A percentile compares a stretch with the other conserved stretches of the same genome.
Evolutionary conservation across 2,888 invertebrate genomes (phyloP).

Genomic region (Epistrophe grossulariae): DNA sequence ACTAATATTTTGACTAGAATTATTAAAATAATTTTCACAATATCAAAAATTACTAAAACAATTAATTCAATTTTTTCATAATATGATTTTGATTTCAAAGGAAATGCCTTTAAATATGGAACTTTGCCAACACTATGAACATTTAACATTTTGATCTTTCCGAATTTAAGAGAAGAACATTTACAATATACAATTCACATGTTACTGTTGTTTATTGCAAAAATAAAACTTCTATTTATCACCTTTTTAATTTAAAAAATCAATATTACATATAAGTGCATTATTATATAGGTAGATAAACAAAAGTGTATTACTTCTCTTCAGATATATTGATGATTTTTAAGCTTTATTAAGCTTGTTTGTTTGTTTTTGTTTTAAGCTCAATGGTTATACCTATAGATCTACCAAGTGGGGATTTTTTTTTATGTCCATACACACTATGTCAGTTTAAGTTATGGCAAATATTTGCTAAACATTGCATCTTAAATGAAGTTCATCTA

Average conservation of each 20-base stretch:
- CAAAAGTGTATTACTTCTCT: neutral
- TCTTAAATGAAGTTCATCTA: too few species aligned
- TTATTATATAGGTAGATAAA: neutral
- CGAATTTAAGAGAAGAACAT: neutral
- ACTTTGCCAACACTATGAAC: slow-evolving; percentile 72
- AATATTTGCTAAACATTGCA: neutral
- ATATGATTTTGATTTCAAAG: slow-evolving; percentile 31
- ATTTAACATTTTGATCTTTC: slow-evolving; percentile 62
- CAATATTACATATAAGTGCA: neutral
- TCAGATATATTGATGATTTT: neutral
- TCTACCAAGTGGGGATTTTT: neutral
- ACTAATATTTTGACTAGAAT: slow-evolving; percentile 20
- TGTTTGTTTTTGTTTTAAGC: neutral
- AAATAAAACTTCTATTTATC: slow-evolving; percentile 45
- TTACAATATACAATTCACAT: slow-evolving; percentile 19
- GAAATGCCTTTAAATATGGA: slow-evolving; percentile 58
- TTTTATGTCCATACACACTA: neutral
- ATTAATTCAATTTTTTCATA: slow-evolving; percentile 28
- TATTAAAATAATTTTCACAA: slow-evolving; percentile 45
- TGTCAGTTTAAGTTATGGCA: neutral
- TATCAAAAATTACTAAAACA: slow-evolving; percentile 33
- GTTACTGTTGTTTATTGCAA: slow-evolving; percentile 25
- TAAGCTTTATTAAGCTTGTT: neutral
- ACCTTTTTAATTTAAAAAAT: neutral
- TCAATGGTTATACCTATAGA: neutral